Conservation (phyloP, 2,113 vertebrate genomes). For the Ophiodon elongatus region DNA sequence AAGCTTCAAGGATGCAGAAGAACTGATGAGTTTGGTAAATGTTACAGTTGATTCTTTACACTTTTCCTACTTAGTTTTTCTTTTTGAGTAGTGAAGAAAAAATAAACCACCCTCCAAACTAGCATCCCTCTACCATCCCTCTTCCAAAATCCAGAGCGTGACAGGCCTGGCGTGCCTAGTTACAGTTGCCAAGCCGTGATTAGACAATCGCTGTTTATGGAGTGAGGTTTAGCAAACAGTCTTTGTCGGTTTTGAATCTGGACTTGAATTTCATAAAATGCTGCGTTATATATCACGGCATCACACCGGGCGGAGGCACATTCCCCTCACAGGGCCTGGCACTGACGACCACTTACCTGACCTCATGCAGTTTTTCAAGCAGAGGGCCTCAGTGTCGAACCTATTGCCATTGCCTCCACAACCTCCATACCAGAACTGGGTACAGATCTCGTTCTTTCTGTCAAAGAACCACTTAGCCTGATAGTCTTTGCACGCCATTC, state of each 20-base stretch:
- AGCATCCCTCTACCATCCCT: too few relatives aligned
- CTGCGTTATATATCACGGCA: background rate
- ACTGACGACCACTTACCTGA: constrained; percentile 82
- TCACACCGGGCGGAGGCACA: background rate
- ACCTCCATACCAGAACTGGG: constrained; percentile 90
- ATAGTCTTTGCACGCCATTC: constrained; percentile 89
- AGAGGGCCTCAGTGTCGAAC: constrained; percentile 88
- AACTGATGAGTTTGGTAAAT: background rate
- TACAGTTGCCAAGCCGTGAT: background rate
- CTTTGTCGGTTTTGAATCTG: background rate
- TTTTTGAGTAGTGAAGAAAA: background rate
- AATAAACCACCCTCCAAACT: background rate
- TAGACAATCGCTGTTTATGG: background rate
- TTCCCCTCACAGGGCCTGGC: constrained; percentile 11
- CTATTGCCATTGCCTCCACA: constrained; percentile 90
- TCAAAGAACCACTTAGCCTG: constrained; percentile 92
- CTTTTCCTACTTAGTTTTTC: background rate
- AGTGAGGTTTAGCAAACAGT: background rate
- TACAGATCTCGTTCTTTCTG: constrained; percentile 88
- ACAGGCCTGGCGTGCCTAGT: background rate
- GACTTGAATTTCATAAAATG: background rate
- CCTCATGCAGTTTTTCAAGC: constrained; percentile 84
- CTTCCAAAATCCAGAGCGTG: background rate
- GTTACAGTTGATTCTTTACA: background rate
- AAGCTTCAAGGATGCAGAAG: background rate